Percentiles rank a stretch among this genome's conserved stretches.
Evolutionary conservation across 2,113 vertebrate genomes (phyloP).

Genomic region (Lagopus leucura): DNA sequence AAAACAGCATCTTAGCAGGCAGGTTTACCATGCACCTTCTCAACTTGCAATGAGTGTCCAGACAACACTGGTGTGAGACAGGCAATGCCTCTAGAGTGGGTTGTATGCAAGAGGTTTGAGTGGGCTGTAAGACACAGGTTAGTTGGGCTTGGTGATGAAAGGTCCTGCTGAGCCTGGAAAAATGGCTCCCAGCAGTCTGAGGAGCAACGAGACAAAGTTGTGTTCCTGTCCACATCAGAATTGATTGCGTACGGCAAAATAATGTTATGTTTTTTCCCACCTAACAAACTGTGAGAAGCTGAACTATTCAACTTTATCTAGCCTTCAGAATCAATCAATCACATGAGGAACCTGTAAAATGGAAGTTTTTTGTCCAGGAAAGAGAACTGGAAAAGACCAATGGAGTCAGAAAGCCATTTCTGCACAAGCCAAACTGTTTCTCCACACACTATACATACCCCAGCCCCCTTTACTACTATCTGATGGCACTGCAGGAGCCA

Average conservation of each 20-base stretch:
- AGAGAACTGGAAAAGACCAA: not conserved
- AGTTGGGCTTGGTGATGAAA: not conserved
- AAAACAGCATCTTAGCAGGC: not conserved
- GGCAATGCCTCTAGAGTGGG: not conserved
- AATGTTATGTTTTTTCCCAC: not conserved
- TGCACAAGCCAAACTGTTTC: not conserved
- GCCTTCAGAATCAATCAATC: not conserved
- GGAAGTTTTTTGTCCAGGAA: not conserved
- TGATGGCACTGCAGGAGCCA: not conserved
- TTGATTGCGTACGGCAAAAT: not conserved
- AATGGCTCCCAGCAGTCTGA: not conserved
- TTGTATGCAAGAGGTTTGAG: not conserved
- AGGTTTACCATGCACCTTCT: not conserved
- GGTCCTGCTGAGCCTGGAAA: not conserved
- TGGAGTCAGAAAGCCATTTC: not conserved
- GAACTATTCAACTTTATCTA: not conserved
- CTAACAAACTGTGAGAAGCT: not conserved
- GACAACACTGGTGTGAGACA: not conserved
- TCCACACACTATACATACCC: not conserved
- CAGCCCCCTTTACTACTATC: not conserved
- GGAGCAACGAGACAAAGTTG: not conserved
- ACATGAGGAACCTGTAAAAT: not conserved
- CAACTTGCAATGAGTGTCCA: not conserved
- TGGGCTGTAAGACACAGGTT: not conserved
- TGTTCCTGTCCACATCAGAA: not conserved